phyloP scores from a whole-genome alignment of 2,888 invertebrate genomes.

The Chydorus sphaericus region DNA sequence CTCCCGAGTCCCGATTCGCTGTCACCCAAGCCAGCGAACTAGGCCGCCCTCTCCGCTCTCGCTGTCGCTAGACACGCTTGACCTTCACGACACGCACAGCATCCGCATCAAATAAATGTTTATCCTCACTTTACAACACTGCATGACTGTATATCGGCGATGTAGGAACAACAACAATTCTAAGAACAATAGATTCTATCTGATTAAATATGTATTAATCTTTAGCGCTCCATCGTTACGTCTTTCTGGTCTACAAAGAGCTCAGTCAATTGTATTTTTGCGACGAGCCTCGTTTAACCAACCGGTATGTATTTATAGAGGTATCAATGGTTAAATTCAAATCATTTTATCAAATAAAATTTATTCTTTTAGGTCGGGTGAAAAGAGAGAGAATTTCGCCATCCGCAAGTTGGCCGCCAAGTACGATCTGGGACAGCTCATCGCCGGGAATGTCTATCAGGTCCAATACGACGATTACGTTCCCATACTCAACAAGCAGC shows the following conservation, averaged over 20 bases:
- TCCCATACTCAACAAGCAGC: slow-evolving; percentile 66
- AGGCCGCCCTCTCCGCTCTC: too few relatives aligned
- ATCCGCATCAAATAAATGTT: too few relatives aligned
- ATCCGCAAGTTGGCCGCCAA: slow-evolving; percentile 62
- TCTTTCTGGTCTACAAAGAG: slow-evolving; percentile 36
- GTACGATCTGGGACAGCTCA: slow-evolving; percentile 60
- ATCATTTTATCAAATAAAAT: not conserved
- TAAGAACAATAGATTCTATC: too few relatives aligned
- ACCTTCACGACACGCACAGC: too few relatives aligned
- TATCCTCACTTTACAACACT: too few relatives aligned
- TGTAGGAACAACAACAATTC: too few relatives aligned
- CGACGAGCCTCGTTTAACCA: slow-evolving; percentile 28
- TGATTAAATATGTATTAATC: too few relatives aligned
- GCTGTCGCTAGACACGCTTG: too few relatives aligned
- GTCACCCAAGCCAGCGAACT: too few relatives aligned
- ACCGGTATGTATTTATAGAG: slow-evolving; percentile 20
- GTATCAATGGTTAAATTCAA: not conserved
- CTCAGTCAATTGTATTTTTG: slow-evolving; percentile 26
- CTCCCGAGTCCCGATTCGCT: too few relatives aligned
- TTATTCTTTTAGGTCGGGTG: not conserved
- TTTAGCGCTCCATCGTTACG: slow-evolving; percentile 35
- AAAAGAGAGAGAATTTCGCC: slow-evolving; percentile 42
- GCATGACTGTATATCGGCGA: too few relatives aligned
- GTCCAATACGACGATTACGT: slow-evolving; percentile 82
- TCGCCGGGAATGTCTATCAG: slow-evolving; percentile 76